Base-by-base conservation (phyloP, 2,113 vertebrate species). In the Pagrus major region DNA sequence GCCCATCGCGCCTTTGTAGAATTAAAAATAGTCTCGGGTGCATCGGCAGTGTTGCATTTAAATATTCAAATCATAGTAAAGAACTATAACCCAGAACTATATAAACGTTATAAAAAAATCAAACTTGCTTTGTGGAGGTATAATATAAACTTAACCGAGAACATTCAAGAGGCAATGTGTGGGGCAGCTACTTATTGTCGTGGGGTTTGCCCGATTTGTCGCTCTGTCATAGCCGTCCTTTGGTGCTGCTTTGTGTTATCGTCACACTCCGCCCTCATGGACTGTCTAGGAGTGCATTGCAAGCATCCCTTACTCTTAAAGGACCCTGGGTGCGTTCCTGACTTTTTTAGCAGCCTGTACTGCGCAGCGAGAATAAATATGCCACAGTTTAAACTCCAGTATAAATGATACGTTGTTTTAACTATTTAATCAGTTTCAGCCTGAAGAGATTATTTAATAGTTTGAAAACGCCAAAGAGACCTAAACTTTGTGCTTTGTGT, bases 1-100 rank as follows among this genome's bases (percentile, higher is more conserved):
- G 88, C 60, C 91, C 85, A 55, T 27, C 15, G 87, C 89, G 90
- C 94, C 95, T 94, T 88, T 90, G 44, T 66, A 87, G 23, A 93
- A 92, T 80, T 67, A 4, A 0, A 27, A 55, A 31, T 18, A 18
- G 16, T 49, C 8, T 35, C 2, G 1, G 61, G 21, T 31, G 12
- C 2, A 27, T 67, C 21, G 6, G 44, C 0, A 0, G 21, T 29
- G 15, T 10, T 25, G 5, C 16, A 2, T 59, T 25, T 64, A 55
- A 12, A 21, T 20, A 64, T 44, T 15, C 6, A 65, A 25, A 56
- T 0, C 0, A 31, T 9, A 7, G 16, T 21, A 70, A 2, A 8
- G 0, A 11, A 21, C 18, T 31, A 9, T 21, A 4, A 51, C n/a
- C n/a, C 6, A 3, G 5, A 9, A 5, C 2, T 25, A 9, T 51